These are phyloP conservation scores for Oligia strigilis DNA, from an alignment of 2,888 invertebrate species.

Conservation along the genomic window DNA sequence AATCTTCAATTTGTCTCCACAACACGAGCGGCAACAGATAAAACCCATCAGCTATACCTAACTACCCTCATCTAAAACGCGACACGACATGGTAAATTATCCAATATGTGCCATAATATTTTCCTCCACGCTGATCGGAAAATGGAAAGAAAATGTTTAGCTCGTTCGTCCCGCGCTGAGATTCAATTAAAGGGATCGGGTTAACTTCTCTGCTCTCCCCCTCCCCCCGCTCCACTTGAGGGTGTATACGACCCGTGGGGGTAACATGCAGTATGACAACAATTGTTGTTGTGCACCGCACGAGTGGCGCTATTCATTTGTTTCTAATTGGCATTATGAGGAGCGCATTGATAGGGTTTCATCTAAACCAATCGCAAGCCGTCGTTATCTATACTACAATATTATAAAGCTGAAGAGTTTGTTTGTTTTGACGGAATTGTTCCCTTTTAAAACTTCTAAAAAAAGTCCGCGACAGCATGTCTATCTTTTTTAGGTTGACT, in stretches of 20 bases:
- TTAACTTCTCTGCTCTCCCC: constrained; percentile 20
- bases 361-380: background rate
- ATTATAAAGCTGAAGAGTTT: too few species aligned
- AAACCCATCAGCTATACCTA: constrained; percentile 27
- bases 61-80: constrained; percentile 19
- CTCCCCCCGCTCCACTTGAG: background rate
- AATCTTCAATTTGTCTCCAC: background rate
- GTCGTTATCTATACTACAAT: too few species aligned
- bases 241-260: background rate
- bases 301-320: constrained; percentile 27
- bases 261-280: constrained; percentile 31
- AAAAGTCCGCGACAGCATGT: too few species aligned
- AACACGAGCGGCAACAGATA: constrained; percentile 2
- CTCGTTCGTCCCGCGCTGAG: constrained; percentile 28
- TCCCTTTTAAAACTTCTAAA: too few species aligned
- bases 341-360: background rate
- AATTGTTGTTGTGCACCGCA: constrained; percentile 27
- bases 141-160: constrained; percentile 60
- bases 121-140: constrained; percentile 48
- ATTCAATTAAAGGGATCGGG: constrained; percentile 59
- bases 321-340: constrained; percentile 44
- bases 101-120: constrained; percentile 46
- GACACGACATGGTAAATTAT: constrained; percentile 34
- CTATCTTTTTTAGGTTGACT: too few species aligned
- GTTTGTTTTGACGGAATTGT: too few species aligned